Evolutionary conservation across 2,797 vertebrate genomes (phyloP).

Genomic region (Esox lucius): DNA sequence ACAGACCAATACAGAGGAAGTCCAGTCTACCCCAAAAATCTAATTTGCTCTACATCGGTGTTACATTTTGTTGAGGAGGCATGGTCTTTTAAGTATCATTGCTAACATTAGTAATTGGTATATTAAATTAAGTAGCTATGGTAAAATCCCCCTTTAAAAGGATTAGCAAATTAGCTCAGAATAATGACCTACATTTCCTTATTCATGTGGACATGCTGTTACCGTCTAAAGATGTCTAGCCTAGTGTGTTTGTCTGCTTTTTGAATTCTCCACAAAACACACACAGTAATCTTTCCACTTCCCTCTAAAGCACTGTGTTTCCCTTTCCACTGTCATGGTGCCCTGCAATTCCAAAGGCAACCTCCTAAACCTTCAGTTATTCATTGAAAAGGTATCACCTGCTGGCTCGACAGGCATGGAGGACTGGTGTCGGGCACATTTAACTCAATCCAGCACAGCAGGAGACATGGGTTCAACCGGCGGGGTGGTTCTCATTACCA

Average conservation of each 20-base stretch:
- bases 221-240: background rate
- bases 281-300: no score
- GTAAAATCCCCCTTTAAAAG: background rate
- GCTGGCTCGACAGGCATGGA: background rate
- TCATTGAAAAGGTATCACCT: background rate
- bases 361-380: background rate
- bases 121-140: no score
- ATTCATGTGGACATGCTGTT: background rate
- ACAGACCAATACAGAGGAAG: no score
- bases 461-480: constrained; percentile 31
- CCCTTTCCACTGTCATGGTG: no score
- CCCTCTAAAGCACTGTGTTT: background rate
- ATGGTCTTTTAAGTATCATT: no score
- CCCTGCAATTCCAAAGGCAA: background rate
- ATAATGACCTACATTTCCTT: background rate
- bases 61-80: no score
- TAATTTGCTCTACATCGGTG: no score
- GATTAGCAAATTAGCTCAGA: background rate
- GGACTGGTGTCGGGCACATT: constrained; percentile 12
- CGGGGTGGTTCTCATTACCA: constrained; percentile 52
- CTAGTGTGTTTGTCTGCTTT: background rate
- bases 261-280: background rate
- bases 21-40: no score
- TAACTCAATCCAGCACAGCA: constrained; percentile 49
- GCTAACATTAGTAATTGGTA: no score